Evolutionary conservation across 2,113 vertebrate species (phyloP), one percentile per base, ranked within the genome.

Genomic region (Heterochromis multidens): DNA sequence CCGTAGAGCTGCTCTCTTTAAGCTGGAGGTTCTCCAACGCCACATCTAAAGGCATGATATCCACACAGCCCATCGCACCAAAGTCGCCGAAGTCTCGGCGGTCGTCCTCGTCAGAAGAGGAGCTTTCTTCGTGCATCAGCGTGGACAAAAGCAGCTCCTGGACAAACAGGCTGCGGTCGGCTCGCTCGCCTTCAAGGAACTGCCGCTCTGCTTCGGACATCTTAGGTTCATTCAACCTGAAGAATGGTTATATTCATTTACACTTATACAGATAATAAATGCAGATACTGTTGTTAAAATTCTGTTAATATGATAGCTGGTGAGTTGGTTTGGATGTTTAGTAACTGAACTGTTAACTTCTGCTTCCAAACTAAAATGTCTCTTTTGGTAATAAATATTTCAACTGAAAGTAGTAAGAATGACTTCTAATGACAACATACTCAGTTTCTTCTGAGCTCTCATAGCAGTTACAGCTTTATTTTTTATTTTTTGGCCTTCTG

Each of bases 31-130:
- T 99, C 97, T 99, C 98, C 98, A 99, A 95, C 95, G 99, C 99
- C 97, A 99, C 98, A 95, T 99, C 99, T 97, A 99, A 96, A 97
- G 99, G 98, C 99, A 99, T 99, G 97, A 99, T 97, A 97, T 99
- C 98, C 97, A 99, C 99, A 96, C 98, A 99, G 96, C 99, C 99
- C 98, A 99, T 99, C 96, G 99, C 98, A 92, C 98, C 98, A 94
- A 99, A 99, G 97, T 98, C 97, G 40, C 97, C 98, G 95, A 99
- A 97, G 93, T 99, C 98, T 88, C 98, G 97, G 81, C 97, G 97
- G 29, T 99, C 99, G 21, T 99, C 99, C 97, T 99, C 99, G 61
- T 99, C 99, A 8, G 99, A 99, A 84, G 98, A 99, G 13, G 98
- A 99, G 95, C 98, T 99, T 95, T 99, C 99, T 89, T 99, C 98